phyloP scores from a whole-genome alignment of 2,888 invertebrate species.

The Eumerus sabulonum region DNA sequence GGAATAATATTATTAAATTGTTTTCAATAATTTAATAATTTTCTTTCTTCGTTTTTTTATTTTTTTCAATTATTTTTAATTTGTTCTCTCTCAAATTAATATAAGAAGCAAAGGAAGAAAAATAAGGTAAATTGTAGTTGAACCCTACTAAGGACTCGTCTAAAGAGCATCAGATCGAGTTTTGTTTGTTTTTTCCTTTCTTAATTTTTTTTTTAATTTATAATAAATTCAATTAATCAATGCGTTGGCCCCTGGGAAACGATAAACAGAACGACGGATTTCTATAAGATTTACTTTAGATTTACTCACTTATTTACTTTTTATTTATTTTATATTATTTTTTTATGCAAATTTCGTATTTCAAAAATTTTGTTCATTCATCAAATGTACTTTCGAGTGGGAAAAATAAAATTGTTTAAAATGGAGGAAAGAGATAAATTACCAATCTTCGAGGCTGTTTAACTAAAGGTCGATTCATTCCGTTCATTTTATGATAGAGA shows the following conservation, averaged over 20 bases:
- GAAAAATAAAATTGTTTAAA: conserved; percentile 60
- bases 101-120: conserved; percentile 54
- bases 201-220: conserved; percentile 69
- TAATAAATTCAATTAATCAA: conserved; percentile 79
- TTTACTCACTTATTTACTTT: conserved; percentile 28
- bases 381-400: conserved; percentile 56
- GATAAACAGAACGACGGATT: conserved; percentile 74
- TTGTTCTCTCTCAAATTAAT: background rate
- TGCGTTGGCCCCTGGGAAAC: conserved; percentile 56
- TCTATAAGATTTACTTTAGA: conserved; percentile 76
- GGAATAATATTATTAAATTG: conserved; percentile 80
- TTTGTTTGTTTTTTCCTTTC: background rate
- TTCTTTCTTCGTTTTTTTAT: conserved; percentile 70
- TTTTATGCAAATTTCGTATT: conserved; percentile 34
- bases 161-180: conserved; percentile 25
- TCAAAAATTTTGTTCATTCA: conserved; percentile 76
- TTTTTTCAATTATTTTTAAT: conserved; percentile 38
- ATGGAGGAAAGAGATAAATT: conserved; percentile 74
- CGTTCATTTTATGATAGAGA: conserved; percentile 98
- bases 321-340: conserved; percentile 48
- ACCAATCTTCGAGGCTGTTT: conserved; percentile 96
- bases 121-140: conserved; percentile 45
- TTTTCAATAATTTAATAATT: conserved; percentile 70
- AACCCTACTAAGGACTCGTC: conserved; percentile 44
- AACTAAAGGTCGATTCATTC: conserved; percentile 94